Evolutionary conservation across 2,113 vertebrate species (phyloP).

Genomic region (Brachyistius frenatus): DNA sequence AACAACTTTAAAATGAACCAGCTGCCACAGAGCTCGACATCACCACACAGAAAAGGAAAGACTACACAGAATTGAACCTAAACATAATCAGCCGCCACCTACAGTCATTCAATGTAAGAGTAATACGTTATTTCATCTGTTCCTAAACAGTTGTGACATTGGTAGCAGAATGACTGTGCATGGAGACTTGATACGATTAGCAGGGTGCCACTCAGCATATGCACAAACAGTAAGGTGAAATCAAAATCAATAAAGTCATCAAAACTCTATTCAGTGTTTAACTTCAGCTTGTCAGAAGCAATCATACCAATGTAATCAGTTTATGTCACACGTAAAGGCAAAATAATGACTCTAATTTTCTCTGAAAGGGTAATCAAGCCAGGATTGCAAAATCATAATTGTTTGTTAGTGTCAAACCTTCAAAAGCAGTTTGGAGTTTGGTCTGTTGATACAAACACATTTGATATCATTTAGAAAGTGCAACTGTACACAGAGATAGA

Average conservation of each 20-base stretch:
- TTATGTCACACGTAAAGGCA: not conserved
- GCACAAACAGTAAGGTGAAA: slow-evolving; percentile 22
- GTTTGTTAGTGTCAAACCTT: slow-evolving; percentile 11
- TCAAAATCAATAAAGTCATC: slow-evolving; percentile 51
- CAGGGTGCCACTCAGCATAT: slow-evolving; percentile 28
- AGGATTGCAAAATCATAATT: not conserved
- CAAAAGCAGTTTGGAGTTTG: slow-evolving; percentile 14
- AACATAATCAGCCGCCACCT: slow-evolving; percentile 13
- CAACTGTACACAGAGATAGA: not conserved
- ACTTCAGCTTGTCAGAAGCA: slow-evolving; percentile 41
- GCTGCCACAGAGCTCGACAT: slow-evolving; percentile 14
- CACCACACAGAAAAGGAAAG: not conserved
- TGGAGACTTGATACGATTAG: slow-evolving; percentile 48
- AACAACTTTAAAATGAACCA: slow-evolving; percentile 33
- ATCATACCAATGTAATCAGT: slow-evolving; percentile 31
- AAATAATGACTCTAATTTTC: slow-evolving; percentile 21
- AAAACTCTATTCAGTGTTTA: slow-evolving; percentile 36
- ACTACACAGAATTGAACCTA: not conserved
- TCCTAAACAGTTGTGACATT: slow-evolving; percentile 25
- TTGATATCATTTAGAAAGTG: not conserved
- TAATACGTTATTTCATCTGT: slow-evolving; percentile 17
- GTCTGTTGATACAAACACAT: slow-evolving; percentile 9
- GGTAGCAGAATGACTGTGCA: slow-evolving; percentile 22
- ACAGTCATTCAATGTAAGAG: slow-evolving; percentile 19
- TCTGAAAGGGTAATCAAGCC: not conserved